Evolutionary conservation across 2,888 invertebrate genomes (phyloP), one percentile per base, ranked within the genome.

Genomic region (Amphipoea oculea): DNA sequence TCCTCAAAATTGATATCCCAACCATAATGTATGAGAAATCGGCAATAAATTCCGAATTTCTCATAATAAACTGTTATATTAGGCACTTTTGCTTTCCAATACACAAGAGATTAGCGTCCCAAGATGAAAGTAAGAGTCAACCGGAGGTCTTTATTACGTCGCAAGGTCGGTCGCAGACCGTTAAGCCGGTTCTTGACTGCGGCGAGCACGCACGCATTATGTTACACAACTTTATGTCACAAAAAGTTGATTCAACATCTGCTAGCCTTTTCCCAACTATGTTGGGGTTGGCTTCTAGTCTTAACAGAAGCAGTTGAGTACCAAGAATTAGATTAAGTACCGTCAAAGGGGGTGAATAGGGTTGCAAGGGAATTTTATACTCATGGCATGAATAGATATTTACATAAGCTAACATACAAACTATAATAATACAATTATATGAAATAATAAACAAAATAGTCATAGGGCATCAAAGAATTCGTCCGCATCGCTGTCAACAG

Each of bases 11-110:
- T 29, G 12, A 77, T 68, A n/a, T 70, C 12, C 14, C 45, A 29
- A 29, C 48, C n/a, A 42, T 72, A 76, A 73, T 57, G 42, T 60
- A 69, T 60, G 57, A 68, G 81, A 73, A 68, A 73, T 69, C 73
- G 75, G 29, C 23, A 57, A 76, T 72, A 78, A 82, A 85, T 87
- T 72, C 51, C 29, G 57, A 81, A 86, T 79, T 78, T 81, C 84
- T 79, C 77, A 45, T 69, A 17, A 36, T 65, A 83, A 76, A 81
- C 1, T n/a, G 63, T 12, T 60, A 45, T 76, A 65, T 79, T 72
- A 76, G 73, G 62, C 74, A 75, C 75, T 89, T 78, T 86, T 89
- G 81, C 86, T 89, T 89, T 88, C 89, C 82, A 83, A 78, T 79
- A 68, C 48, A 63, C 40, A 69, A 62, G 72, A 85, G 72, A 82